Evolutionary conservation across 2,888 invertebrate species (phyloP).

Genomic region (Cheilosia vernalis): DNA sequence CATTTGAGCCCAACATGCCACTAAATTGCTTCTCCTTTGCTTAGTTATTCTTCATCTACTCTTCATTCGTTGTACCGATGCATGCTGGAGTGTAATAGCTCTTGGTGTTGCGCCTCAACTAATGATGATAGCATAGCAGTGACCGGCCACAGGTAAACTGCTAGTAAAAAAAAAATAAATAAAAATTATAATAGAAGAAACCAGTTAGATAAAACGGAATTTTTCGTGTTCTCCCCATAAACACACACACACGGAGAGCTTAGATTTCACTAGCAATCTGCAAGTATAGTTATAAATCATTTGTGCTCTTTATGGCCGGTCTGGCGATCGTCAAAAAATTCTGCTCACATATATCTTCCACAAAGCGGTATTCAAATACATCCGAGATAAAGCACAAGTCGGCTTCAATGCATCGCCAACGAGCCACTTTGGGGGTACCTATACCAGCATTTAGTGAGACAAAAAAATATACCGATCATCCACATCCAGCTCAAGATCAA

Average conservation of each 20-base stretch:
- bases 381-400: conserved; percentile 36
- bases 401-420: neutral
- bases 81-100: conserved; percentile 66
- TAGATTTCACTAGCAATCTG: conserved; percentile 65
- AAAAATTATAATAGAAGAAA: conserved; percentile 39
- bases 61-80: conserved; percentile 47
- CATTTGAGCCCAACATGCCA: conserved; percentile 64
- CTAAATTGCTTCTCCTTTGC: conserved; percentile 53
- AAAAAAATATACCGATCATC: conserved; percentile 30
- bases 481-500: conserved; percentile 35
- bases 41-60: conserved; percentile 38
- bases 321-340: conserved; percentile 48
- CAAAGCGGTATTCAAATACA: conserved; percentile 59
- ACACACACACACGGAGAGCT: neutral
- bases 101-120: conserved; percentile 66
- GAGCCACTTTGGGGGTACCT: conserved; percentile 17
- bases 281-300: conserved; percentile 33
- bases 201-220: conserved; percentile 73
- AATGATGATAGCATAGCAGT: conserved; percentile 73
- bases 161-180: conserved; percentile 31
- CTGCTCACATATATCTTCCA: conserved; percentile 4
- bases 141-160: conserved; percentile 73
- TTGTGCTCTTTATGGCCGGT: conserved; percentile 37
- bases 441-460: conserved; percentile 17
- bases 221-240: conserved; percentile 53